Conservation (phyloP, 1,140 invertebrate genomes). For the Drosophila ironensis region DNA sequence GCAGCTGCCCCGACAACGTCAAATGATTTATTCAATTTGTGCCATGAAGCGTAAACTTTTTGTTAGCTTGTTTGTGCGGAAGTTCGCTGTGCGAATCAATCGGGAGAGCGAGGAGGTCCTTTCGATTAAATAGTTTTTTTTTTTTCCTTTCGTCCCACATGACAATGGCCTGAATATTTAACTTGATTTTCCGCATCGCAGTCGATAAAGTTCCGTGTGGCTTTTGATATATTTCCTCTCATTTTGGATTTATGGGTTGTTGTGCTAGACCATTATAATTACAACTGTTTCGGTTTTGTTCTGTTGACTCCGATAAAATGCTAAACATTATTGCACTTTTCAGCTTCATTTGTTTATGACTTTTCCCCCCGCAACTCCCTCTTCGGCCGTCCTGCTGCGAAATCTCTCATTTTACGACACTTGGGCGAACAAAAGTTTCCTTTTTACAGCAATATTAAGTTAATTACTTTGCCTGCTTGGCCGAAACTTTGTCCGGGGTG, state of each 20-base stretch:
- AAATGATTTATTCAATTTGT: constrained; percentile 79
- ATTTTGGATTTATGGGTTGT: not conserved
- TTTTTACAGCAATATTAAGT: constrained; percentile 50
- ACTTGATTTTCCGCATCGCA: not conserved
- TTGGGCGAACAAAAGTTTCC: constrained; percentile 48
- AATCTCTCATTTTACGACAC: constrained; percentile 39
- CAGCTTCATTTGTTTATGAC: constrained; percentile 45
- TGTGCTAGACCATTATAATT: constrained; percentile 36
- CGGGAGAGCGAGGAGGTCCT: constrained; percentile 20
- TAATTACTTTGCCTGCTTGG: constrained; percentile 50
- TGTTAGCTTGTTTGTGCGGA: constrained; percentile 64
- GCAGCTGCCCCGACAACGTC: constrained; percentile 41
- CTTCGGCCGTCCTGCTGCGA: not conserved
- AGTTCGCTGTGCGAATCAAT: constrained; percentile 64
- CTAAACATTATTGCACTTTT: constrained; percentile 49
- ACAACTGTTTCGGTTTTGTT: constrained; percentile 27
- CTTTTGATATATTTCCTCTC: not conserved
- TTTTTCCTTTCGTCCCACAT: too few species aligned
- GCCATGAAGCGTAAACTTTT: constrained; percentile 75
- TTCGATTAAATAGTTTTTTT: constrained; percentile 40
- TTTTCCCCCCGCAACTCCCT: constrained; percentile 1
- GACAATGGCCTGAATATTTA: constrained; percentile 2
- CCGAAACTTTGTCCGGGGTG: constrained; percentile 7
- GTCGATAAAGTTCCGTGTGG: too few species aligned
- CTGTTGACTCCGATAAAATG: constrained; percentile 37